Evolutionary conservation across 2,113 vertebrate species (phyloP), one percentile per base, ranked within the genome.

Genomic region (Cepphus grylle): DNA sequence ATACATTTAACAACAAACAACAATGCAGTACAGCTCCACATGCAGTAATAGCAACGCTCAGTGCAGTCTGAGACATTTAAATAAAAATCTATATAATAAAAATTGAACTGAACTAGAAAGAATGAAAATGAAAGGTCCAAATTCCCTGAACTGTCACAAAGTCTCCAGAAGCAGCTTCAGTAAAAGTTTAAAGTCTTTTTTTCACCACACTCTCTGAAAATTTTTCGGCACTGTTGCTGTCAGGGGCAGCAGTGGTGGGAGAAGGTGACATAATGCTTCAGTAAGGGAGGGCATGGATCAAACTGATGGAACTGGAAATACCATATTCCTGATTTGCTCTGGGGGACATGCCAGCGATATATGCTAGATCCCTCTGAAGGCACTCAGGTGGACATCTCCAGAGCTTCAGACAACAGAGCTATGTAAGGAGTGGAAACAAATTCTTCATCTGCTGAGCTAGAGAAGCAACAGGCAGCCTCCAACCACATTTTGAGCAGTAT

Each of bases 81-180:
- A 93, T 66, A 62, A 90, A 93, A 93, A 26, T 11, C 34, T 80
- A 34, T 27, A 11, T 38, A 77, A 95, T 86, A 81, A 93, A 83
- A 94, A 77, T 21, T 42, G 36, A 93, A 90, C 49, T 59, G 73
- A 92, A 90, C 16, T 55, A 59, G 80, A 92, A 53, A 80, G 59
- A 90, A 66, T 80, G 36, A 81, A 80, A 88, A 89, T 38, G 40
- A 47, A 82, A 88, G 1, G 2, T 77, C 42, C 88, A 82, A 83
- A 93, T 43, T 88, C 86, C 74, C 88, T 78, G 42, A 76, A 43
- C 42, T 78, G 63, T 73, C 88, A 56, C 79, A 47, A 86, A 70
- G 47, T 47, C 47, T 90, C 55, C 58, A 62, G 55, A 78, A 81
- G 12, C 21, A 69, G 66, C 43, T 66, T 71, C 38, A 55, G 38